These are phyloP conservation scores for Cotesia chilonis DNA, from an alignment of 1,140 invertebrate genomes.

Conservation along the genomic window DNA sequence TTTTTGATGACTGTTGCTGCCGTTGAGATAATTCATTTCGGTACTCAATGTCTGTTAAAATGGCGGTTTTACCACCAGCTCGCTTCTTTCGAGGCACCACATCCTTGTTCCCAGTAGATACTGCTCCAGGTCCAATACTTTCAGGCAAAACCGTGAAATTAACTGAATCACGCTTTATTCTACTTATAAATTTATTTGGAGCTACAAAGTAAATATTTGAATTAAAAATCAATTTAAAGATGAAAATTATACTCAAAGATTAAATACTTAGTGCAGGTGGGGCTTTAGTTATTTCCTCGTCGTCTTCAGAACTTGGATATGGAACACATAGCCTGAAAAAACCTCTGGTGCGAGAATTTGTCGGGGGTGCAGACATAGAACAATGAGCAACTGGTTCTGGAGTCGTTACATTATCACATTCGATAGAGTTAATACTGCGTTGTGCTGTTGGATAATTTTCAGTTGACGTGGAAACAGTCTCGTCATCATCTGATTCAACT, in stretches of 20 bases:
- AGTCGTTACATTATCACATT: slow-evolving; percentile 10
- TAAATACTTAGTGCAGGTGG: neutral
- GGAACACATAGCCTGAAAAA: slow-evolving; percentile 11
- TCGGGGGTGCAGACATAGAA: neutral
- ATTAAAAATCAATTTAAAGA: slow-evolving; percentile 13
- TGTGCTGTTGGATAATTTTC: neutral
- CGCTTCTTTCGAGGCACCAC: slow-evolving; percentile 40
- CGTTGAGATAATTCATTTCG: slow-evolving; percentile 47
- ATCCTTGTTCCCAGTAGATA: slow-evolving; percentile 1
- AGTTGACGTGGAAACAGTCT: slow-evolving; percentile 1
- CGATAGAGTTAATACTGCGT: neutral
- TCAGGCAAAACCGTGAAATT: neutral
- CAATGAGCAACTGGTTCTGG: slow-evolving; percentile 11
- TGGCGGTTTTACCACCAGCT: slow-evolving; percentile 49
- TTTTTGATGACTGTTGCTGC: slow-evolving; percentile 32
- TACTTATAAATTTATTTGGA: slow-evolving; percentile 10
- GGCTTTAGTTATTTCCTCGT: neutral
- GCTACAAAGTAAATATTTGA: slow-evolving; percentile 1
- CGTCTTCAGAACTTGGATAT: neutral
- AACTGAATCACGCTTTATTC: neutral
- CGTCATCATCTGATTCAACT: slow-evolving; percentile 13
- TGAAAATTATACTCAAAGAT: neutral
- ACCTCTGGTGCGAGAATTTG: neutral
- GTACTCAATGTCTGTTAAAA: slow-evolving; percentile 50
- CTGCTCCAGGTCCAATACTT: slow-evolving; percentile 4